These are phyloP conservation scores for Octonoba sinensis DNA, from an alignment of 2,888 invertebrate genomes.

Conservation along the genomic window DNA sequence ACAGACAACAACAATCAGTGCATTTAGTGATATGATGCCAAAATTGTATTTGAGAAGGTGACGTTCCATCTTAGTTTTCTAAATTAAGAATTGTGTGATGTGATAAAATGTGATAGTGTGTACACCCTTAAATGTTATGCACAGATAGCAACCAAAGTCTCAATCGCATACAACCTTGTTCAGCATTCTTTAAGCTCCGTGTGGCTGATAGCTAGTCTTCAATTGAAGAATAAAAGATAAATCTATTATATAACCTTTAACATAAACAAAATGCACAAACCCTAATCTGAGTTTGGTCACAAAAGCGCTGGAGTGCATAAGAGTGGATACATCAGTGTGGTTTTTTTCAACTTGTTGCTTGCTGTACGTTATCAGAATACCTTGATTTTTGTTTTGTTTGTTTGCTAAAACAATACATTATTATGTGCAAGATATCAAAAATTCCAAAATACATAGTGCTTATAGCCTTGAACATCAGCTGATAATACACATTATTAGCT, in stretches of 20 bases:
- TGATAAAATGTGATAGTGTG: conserved; percentile 64
- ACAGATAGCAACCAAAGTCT: conserved; percentile 63
- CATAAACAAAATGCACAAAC: conserved; percentile 52
- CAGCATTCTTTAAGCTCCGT: conserved; percentile 59
- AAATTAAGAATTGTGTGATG: conserved; percentile 64
- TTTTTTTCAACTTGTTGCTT: conserved; percentile 43
- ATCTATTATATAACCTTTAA: conserved; percentile 46
- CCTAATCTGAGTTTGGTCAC: conserved; percentile 41
- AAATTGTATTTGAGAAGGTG: conserved; percentile 63
- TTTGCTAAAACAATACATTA: conserved; percentile 29
- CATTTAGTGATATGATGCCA: conserved; percentile 65
- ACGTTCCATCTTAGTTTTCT: conserved; percentile 63
- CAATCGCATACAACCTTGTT: conserved; percentile 58
- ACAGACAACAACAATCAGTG: conserved; percentile 63
- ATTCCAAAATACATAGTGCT: conserved; percentile 50
- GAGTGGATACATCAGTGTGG: conserved; percentile 30
- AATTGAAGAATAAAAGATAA: conserved; percentile 58
- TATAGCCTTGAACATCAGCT: conserved; percentile 61
- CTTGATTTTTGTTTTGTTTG: conserved; percentile 25
- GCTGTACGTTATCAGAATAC: conserved; percentile 40
- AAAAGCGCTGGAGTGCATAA: conserved; percentile 38
- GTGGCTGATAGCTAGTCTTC: conserved; percentile 62
- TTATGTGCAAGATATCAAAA: conserved; percentile 26
- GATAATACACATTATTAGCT: conserved; percentile 42
- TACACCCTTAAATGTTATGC: conserved; percentile 63